phyloP scores from a whole-genome alignment of 1,140 invertebrate species.

The Caenorhabditis brenneri region DNA sequence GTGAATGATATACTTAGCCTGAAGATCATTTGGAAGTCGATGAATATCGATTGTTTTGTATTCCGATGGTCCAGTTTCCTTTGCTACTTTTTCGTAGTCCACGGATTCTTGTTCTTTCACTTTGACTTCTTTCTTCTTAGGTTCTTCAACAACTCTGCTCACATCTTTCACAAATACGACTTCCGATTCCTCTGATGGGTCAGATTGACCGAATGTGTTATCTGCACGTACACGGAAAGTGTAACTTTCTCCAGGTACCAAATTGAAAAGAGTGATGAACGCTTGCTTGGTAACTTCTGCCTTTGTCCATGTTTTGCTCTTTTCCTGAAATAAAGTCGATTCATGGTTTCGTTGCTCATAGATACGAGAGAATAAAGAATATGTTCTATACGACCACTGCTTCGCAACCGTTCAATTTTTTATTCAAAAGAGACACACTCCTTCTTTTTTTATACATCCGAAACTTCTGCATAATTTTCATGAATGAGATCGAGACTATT shows the following conservation, averaged over 20 bases:
- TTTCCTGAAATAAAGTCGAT: conserved; percentile 23
- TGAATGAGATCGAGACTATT: too few relatives aligned
- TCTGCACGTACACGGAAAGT: conserved; percentile 91
- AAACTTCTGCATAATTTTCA: too few relatives aligned
- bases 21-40: conserved; percentile 56
- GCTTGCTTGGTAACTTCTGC: conserved; percentile 56
- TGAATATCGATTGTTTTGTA: conserved; percentile 54
- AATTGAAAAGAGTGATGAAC: conserved; percentile 61
- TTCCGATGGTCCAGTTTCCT: conserved; percentile 34
- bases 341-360: background rate
- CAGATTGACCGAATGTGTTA: conserved; percentile 82
- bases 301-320: conserved; percentile 47
- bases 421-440: background rate
- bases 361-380: background rate
- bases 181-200: conserved; percentile 78
- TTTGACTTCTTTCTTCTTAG: conserved; percentile 40
- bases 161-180: conserved; percentile 46
- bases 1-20: conserved; percentile 56
- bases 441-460: too few relatives aligned
- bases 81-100: conserved; percentile 45
- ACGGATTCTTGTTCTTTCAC: conserved; percentile 39
- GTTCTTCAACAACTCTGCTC: conserved; percentile 46
- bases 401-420: background rate
- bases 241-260: conserved; percentile 89
- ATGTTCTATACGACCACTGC: background rate